Conservation (phyloP, 2,888 invertebrate species). For the Papilio protenor region DNA sequence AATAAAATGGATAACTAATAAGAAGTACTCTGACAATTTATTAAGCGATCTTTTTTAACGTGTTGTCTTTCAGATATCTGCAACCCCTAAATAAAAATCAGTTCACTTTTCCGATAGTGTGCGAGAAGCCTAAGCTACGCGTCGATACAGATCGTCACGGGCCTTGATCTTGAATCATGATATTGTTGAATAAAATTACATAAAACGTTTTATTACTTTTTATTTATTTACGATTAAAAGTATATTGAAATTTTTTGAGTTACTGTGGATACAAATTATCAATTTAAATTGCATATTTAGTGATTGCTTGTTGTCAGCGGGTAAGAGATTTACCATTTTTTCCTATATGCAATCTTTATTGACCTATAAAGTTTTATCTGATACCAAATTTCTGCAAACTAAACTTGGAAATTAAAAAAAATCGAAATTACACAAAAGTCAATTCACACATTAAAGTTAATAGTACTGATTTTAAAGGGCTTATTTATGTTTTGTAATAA, state of each 20-base stretch:
- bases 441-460: background rate
- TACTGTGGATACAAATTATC: background rate
- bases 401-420: too few species aligned
- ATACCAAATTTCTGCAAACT: too few species aligned
- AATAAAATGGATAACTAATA: background rate
- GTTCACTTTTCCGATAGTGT: background rate
- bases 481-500: background rate
- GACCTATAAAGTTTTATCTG: too few species aligned
- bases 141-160: conserved; percentile 6
- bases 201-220: background rate
- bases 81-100: too few species aligned
- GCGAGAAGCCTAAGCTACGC: background rate
- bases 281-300: background rate
- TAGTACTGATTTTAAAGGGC: background rate
- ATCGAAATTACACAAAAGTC: background rate
- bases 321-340: too few species aligned
- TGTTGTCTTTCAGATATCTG: background rate
- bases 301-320: too few species aligned
- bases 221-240: background rate
- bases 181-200: background rate
- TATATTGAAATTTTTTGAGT: background rate
- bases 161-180: conserved; percentile 5
- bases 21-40: background rate
- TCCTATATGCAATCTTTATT: too few species aligned
- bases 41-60: background rate